Conservation (phyloP, 2,797 vertebrate genomes). For the Nannoperca obscura region DNA sequence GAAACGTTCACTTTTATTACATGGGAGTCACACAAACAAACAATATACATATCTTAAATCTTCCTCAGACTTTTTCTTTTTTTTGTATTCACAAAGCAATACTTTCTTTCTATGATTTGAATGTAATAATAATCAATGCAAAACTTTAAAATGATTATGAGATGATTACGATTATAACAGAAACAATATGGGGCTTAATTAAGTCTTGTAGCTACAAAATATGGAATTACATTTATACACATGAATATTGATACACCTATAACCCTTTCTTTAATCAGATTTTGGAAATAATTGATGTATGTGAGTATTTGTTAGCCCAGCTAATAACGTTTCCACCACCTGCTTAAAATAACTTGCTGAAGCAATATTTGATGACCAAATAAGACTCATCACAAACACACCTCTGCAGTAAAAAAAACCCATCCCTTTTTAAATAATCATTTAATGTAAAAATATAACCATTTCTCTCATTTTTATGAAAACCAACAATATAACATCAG, state of each 20-base stretch:
- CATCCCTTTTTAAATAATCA: neutral
- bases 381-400: no score
- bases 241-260: neutral
- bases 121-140: neutral
- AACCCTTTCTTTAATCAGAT: neutral
- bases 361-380: no score
- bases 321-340: no score
- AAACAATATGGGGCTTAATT: neutral
- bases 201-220: neutral
- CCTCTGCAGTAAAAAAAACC: no score
- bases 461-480: neutral
- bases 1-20: neutral
- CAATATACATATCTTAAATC: neutral
- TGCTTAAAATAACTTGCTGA: no score
- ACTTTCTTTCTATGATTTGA: slow-evolving; percentile 2
- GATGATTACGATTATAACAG: neutral
- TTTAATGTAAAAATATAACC: neutral
- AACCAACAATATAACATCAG: neutral
- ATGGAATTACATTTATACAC: neutral
- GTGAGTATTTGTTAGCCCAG: no score
- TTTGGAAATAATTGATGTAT: neutral
- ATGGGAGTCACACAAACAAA: neutral
- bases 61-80: neutral
- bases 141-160: neutral
- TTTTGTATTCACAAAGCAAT: neutral